Evolutionary conservation across 2,888 invertebrate species (phyloP), one percentile per base, ranked within the genome.

Genomic region (Drosophila tanythrix): DNA sequence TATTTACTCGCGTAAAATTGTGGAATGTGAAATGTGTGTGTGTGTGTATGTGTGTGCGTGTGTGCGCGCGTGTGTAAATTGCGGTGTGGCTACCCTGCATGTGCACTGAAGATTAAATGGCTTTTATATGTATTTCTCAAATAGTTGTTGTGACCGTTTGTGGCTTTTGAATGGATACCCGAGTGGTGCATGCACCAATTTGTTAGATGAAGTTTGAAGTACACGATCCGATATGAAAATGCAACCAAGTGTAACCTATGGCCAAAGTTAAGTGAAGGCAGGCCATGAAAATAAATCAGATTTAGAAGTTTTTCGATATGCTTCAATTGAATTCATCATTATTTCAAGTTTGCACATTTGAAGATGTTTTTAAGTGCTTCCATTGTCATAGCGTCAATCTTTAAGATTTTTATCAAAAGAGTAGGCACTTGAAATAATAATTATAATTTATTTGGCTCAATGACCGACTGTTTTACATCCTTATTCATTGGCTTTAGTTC

Each of bases 121-220:
- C 70, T 89, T 89, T 87, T 82, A 81, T 89, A 88, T 81, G 79
- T 83, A 89, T 86, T 81, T 74, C 77, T 68, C 77, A 81, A 80
- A 85, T 80, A 72, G 70, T 76, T 50, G 50, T 48, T 31, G 46
- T 58, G 27, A 52, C 50, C 36, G 46, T 76, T 51, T 55, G 66
- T 57, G 48, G 63, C 63, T 71, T 75, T 63, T 75, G 57, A 61
- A 61, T 70, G 62, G 60, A 29, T 56, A 75, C 40, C 13, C 50
- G 52, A 67, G 67, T 74, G 77, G 33, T 62, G 71, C 78, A 67
- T 55, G 55, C 51, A 56, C 21, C 67, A 74, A 77, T 74, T 70
- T 70, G 64, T 10, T 38, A 58, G 55, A 68, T 77, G 67, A 55
- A 68, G 62, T 75, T 59, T 68, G 36, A 59, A 65, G 70, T 15